Evolutionary conservation across 1,140 invertebrate species (phyloP), one percentile per base, ranked within the genome.

Genomic region (Drosophila equinoxialis): DNA sequence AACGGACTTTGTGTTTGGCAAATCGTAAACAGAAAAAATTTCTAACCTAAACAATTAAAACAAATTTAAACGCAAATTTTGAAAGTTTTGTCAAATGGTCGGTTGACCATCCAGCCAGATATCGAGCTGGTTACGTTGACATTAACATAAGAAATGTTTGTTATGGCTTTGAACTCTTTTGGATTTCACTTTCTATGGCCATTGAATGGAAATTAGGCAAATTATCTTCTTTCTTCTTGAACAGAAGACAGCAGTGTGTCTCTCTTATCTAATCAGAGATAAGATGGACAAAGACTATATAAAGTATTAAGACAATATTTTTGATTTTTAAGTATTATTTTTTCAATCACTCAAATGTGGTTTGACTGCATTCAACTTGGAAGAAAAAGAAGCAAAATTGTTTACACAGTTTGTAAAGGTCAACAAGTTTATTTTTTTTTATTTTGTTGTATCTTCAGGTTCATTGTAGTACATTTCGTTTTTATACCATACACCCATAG

Each of bases 321-420:
- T 13, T 59, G 20, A 11, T 39, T 37, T 37, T 59, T 23, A 35
- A 39, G 41, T 30, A 35, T 8, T 30, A 26, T 8, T 20, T 67
- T 65, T 65, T 68, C 14, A 17, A 71, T 61, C 63, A 66, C 55
- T 77, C 60, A 77, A 14, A 59, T 58, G 67, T 42, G 8, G 79
- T 70, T 77, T 74, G 79, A 77, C 80, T 64, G 62, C 80, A 74
- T 77, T 84, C 65, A 59, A 65, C 17, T 54, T 62, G 33, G 68
- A 57, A 10, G 35, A 37, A 37, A 30, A 37, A 37, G 35, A 37
- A 37, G 10, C 35, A 37, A 45, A 26, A 26, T 76, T 77, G 62
- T 84, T 80, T 84, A 84, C 70, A 74, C 73, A 66, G 78, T 68
- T 85, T 77, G 78, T 85, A 85, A 85, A 85, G 82, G 82, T 85